phyloP scores from a whole-genome alignment of 2,113 vertebrate species.

The Corythaeola cristata region DNA sequence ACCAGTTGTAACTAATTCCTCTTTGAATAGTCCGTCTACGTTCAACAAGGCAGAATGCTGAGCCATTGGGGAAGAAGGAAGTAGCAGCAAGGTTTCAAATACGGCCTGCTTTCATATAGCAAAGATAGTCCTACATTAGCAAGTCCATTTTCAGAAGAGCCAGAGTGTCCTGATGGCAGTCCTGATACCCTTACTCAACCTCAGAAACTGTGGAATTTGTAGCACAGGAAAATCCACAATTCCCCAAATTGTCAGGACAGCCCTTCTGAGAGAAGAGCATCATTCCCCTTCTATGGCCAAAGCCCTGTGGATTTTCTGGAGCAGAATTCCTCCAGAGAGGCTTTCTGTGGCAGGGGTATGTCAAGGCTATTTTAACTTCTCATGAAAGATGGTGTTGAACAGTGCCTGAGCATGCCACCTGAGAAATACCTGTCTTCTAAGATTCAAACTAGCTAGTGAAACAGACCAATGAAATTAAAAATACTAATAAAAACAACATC shows the following conservation, averaged over 20 bases:
- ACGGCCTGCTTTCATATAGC: neutral
- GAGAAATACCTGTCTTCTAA: neutral
- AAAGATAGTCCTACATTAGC: neutral
- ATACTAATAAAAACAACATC: neutral
- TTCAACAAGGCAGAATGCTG: neutral
- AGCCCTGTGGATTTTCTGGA: neutral
- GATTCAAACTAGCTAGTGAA: neutral
- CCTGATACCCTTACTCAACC: neutral
- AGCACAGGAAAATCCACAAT: neutral
- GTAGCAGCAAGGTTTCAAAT: neutral
- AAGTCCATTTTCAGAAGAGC: neutral
- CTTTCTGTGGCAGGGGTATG: neutral
- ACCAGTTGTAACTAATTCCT: neutral
- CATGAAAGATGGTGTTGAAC: neutral
- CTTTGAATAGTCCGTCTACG: neutral
- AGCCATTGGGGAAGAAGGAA: neutral
- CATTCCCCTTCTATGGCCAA: neutral
- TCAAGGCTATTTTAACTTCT: neutral
- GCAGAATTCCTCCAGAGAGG: neutral
- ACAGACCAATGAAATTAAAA: neutral
- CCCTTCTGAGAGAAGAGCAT: neutral
- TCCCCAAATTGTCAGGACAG: neutral
- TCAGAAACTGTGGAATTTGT: neutral
- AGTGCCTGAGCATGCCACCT: neutral
- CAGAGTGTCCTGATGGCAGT: neutral